phyloP scores from a whole-genome alignment of 2,888 invertebrate genomes.

The Athalia circularis region DNA sequence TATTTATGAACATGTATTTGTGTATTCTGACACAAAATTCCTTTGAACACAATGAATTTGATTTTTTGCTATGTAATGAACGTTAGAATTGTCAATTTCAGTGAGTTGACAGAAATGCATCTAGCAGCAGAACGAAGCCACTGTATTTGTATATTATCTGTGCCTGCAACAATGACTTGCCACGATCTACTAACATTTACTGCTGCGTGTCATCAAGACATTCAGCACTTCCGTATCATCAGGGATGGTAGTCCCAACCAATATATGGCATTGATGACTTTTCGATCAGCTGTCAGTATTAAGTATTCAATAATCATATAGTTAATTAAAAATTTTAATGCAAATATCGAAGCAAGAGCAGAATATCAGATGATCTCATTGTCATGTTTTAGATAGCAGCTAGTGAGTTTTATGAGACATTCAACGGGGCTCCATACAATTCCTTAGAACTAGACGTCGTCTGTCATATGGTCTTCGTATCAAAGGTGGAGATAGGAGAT shows the following conservation, averaged over 20 bases:
- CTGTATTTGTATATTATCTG: conserved; percentile 91
- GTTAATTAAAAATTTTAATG: not conserved
- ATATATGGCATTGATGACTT: conserved; percentile 97
- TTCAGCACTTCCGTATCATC: conserved; percentile 93
- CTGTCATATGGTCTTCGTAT: conserved; percentile 97
- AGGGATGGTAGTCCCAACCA: conserved; percentile 95
- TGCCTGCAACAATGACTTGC: conserved; percentile 93
- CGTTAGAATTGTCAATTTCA: conserved; percentile 68
- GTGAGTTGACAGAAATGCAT: conserved; percentile 84
- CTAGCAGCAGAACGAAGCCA: conserved; percentile 83
- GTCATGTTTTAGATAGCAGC: conserved; percentile 81
- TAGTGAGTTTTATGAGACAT: conserved; percentile 93
- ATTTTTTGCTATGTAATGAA: not conserved
- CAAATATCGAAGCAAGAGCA: not conserved
- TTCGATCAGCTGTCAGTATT: conserved; percentile 64
- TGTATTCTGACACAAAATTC: too few species aligned
- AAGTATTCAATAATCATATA: not conserved
- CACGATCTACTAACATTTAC: conserved; percentile 96
- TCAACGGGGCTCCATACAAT: conserved; percentile 95
- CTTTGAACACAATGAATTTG: too few species aligned
- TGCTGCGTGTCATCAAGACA: conserved; percentile 92
- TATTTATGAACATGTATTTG: too few species aligned
- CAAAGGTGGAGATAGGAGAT: conserved; percentile 90
- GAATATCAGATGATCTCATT: conserved; percentile 1
- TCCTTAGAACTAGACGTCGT: conserved; percentile 93